phyloP scores from a whole-genome alignment of 2,797 vertebrate genomes.

The Pseudomugil gertrudae region DNA sequence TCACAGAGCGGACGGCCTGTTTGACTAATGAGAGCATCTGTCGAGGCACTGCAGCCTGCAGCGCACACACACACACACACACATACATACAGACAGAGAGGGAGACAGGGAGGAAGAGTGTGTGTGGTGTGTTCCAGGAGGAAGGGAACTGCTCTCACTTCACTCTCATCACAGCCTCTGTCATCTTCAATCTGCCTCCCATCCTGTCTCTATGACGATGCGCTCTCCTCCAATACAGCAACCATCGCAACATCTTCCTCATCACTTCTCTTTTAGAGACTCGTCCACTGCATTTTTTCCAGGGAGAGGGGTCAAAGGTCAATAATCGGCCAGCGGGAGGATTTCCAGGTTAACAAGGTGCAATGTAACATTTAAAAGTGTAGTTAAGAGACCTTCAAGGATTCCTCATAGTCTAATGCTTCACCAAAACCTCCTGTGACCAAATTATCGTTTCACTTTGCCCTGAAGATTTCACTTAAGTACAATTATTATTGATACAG shows the following conservation, averaged over 20 bases:
- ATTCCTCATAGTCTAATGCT: background rate
- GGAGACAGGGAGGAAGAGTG: slow-evolving; percentile 5
- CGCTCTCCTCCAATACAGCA: slow-evolving; percentile 20
- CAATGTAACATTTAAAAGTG: slow-evolving; percentile 15
- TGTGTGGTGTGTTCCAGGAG: slow-evolving; percentile 45
- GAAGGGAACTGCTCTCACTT: slow-evolving; percentile 53
- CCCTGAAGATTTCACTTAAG: background rate
- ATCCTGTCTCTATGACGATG: slow-evolving; percentile 54
- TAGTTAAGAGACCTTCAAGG: slow-evolving; percentile 11
- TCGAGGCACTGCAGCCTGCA: slow-evolving; percentile 57
- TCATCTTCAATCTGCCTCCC: slow-evolving; percentile 67
- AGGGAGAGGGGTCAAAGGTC: slow-evolving; percentile 21
- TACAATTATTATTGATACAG: background rate
- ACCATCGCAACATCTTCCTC: slow-evolving; percentile 24
- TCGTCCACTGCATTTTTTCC: background rate
- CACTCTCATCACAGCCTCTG: slow-evolving; percentile 63
- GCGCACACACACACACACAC: slow-evolving; percentile 24
- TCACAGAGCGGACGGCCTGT: slow-evolving; percentile 59
- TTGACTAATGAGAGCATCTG: slow-evolving; percentile 76
- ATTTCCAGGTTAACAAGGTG: slow-evolving; percentile 17
- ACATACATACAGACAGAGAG: slow-evolving; percentile 4
- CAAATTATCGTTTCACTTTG: background rate
- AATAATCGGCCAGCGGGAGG: slow-evolving; percentile 6
- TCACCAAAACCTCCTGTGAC: slow-evolving; percentile 12
- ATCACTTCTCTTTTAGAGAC: slow-evolving; percentile 16